Percentiles rank a stretch among this genome's conserved stretches.
phyloP scores from a whole-genome alignment of 2,113 vertebrate genomes.

The Acinonyx jubatus region DNA sequence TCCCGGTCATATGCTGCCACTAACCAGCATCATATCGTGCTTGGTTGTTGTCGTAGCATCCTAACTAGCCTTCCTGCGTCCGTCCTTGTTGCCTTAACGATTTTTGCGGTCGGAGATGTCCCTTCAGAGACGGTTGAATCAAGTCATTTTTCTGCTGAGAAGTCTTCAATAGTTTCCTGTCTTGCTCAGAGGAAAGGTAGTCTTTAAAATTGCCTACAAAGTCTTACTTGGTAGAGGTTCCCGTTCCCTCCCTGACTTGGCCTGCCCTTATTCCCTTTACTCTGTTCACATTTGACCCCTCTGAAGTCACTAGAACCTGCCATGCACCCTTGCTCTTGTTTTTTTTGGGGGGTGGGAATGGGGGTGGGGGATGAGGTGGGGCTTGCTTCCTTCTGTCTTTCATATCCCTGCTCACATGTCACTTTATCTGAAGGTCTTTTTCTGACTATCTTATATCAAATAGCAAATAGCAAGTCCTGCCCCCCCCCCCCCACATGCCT shows the following conservation, averaged over 20 bases:
- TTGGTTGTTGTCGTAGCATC: not conserved
- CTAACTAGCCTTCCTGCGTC: not conserved
- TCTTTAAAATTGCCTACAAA: not conserved
- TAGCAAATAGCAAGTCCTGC: rapidly evolving
- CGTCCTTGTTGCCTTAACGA: rapidly evolving
- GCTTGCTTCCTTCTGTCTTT: not conserved
- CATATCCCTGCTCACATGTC: not conserved
- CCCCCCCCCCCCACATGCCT: no score
- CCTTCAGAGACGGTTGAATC: not conserved
- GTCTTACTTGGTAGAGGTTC: not conserved
- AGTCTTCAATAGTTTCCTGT: not conserved
- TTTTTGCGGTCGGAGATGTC: not conserved
- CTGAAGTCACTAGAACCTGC: not conserved
- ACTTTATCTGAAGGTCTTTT: not conserved
- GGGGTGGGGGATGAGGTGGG: no score
- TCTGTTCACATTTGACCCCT: not conserved
- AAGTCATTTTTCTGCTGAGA: not conserved
- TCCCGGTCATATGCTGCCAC: not conserved
- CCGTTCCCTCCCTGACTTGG: not conserved
- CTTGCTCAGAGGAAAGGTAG: not conserved
- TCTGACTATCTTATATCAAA: not conserved
- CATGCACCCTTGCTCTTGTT: not conserved
- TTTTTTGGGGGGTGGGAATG: no score
- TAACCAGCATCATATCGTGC: not conserved
- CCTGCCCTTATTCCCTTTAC: not conserved